These are phyloP conservation scores for Acinonyx jubatus DNA, from an alignment of 2,113 vertebrate species.

Conservation along the genomic window DNA sequence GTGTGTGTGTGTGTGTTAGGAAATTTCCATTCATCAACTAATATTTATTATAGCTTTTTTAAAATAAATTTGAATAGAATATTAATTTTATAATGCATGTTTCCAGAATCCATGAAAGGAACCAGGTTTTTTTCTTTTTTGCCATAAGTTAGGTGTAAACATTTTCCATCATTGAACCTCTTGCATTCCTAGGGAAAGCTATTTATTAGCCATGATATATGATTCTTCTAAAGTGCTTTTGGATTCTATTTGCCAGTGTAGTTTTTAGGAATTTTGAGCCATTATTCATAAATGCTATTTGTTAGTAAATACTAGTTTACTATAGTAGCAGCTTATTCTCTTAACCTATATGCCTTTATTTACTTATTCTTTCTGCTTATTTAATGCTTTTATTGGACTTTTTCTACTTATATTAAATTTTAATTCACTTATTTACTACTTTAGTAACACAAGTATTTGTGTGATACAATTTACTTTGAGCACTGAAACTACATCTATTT, in stretches of 20 bases:
- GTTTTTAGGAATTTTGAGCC: not conserved
- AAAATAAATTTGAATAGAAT: not conserved
- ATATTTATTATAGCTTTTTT: not conserved
- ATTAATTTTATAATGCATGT: not conserved
- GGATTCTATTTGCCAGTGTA: not conserved
- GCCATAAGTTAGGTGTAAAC: not conserved
- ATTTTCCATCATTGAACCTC: not conserved
- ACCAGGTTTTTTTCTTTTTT: not conserved
- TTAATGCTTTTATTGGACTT: not conserved
- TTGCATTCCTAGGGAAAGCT: not conserved
- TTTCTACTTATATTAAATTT: not conserved
- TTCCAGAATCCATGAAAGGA: not conserved
- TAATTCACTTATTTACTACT: not conserved
- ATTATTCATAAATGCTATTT: not conserved
- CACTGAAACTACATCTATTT: not conserved
- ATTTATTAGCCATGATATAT: not conserved
- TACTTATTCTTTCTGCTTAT: slow-evolving; percentile 13
- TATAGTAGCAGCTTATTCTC: not conserved
- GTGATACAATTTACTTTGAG: not conserved
- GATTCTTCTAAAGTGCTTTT: not conserved
- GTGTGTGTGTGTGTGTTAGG: not conserved
- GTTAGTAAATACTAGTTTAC: not conserved
- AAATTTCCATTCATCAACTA: not conserved
- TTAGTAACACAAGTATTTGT: not conserved
- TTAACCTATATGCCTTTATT: not conserved